A percentile compares a stretch with the other conserved stretches of the same genome.
Evolutionary conservation across 2,113 vertebrate genomes (phyloP).

Genomic region (Malurus elegans): DNA sequence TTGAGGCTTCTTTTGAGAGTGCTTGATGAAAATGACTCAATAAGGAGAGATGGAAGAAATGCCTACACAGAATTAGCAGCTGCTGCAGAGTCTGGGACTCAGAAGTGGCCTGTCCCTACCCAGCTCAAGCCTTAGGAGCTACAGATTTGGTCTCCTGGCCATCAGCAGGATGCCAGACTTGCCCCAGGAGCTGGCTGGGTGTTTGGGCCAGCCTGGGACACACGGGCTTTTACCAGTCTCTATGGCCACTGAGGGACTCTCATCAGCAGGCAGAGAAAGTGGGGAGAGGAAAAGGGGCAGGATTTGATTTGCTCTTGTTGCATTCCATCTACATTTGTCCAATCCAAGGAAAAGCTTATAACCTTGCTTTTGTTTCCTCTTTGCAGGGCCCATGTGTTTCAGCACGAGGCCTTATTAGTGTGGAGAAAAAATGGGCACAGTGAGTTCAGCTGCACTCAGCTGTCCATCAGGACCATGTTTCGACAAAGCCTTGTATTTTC

Average conservation of each 20-base stretch:
- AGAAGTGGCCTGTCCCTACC: neutral
- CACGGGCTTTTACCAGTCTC: neutral
- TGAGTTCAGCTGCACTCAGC: neutral
- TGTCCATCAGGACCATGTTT: neutral
- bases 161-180: neutral
- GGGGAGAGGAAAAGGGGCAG: neutral
- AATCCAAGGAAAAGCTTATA: neutral
- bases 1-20: neutral
- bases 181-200: neutral
- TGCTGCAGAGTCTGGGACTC: neutral
- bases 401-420: neutral
- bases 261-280: neutral
- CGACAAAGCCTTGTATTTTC: neutral
- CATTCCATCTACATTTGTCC: neutral
- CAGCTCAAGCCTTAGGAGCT: neutral
- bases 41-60: neutral
- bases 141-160: neutral
- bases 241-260: neutral
- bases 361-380: conserved; percentile 30
- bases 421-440: neutral
- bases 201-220: neutral
- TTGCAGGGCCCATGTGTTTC: neutral
- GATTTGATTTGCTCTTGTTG: neutral
- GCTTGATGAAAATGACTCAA: neutral
- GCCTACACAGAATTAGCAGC: neutral